Base-by-base conservation (phyloP, 2,113 vertebrate species). In the Hyla sarda region DNA sequence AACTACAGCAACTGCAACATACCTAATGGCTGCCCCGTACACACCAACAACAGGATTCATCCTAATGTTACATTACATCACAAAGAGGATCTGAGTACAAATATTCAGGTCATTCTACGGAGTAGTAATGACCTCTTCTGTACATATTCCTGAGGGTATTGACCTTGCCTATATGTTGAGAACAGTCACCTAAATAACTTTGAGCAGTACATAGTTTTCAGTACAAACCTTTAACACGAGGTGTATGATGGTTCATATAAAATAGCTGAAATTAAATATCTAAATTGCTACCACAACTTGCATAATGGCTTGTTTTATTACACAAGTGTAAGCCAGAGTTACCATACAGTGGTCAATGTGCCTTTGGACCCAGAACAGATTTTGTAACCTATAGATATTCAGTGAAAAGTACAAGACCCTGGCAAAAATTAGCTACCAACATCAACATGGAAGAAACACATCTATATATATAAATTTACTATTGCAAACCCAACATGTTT, bases 121-220 rank as follows among this genome's bases (percentile, higher is more conserved):
- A 77, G 74, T 77, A 77, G 74, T 28, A 77, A 77, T 54, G 48
- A 47, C 45, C 74, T 76, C 23, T 77, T 52, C 74, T 77, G 7
- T 32, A 54, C 6, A 54, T 14, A 54, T 75, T 48, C 19, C 19
- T 37, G 67, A 71, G 67, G 67, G 32, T 71, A 71, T 71, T 71
- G 34, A 34, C 74, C 48, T 30, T 52, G 5, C 48, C n/a, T 48
- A 48, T 48, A 48, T 25, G 13, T 74, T 47, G 3, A 48, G 41
- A 47, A 28, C 23, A 21, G 3, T 25, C 5, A 47, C 12, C 11
- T 41, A 23, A 72, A 72, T 21, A 72, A 37, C 16, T 25, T n/a
- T 23, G 34, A 41, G 21, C 13, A 5, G 21, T 0, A 45, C 3
- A 41, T 19, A 37, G 30, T 21, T 71, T 37, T 71, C 9, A 37